Percentiles rank a stretch among this genome's conserved stretches.
These are phyloP conservation scores for Echinarachnius parma DNA, from an alignment of 53 echinoderm and acorn worm genomes.

Conservation along the genomic window DNA sequence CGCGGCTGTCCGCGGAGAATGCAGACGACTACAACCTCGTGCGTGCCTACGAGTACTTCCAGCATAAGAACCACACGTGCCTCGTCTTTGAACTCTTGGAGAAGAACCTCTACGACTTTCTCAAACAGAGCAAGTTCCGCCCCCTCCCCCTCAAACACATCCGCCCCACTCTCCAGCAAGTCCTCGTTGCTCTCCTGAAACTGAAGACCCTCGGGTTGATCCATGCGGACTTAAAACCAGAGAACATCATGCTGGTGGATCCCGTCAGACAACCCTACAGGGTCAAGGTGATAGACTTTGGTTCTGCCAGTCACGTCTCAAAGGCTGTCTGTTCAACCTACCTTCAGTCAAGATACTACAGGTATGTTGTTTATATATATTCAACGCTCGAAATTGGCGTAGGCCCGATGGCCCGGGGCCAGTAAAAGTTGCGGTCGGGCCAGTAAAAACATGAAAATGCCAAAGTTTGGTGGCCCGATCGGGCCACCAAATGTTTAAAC, in stretches of 20 bases:
- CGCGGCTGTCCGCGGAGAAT: constrained; percentile 89
- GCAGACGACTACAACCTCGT: constrained; percentile 98
- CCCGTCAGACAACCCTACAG: constrained; percentile 92
- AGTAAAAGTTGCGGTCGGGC: too few relatives aligned
- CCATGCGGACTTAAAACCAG: constrained; percentile 97
- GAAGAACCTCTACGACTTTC: constrained; percentile 96
- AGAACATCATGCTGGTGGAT: constrained; percentile 97
- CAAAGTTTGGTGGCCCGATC: too few relatives aligned
- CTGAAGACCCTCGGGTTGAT: constrained; percentile 91
- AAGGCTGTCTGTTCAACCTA: constrained; percentile 99
- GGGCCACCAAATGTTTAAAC: too few relatives aligned
- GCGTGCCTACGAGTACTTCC: constrained; percentile 98
- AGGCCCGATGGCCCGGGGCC: too few relatives aligned
- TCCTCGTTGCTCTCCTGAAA: constrained; percentile 88
- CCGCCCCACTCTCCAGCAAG: constrained; percentile 94
- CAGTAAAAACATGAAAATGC: too few relatives aligned
- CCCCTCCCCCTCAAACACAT: constrained; percentile 96
- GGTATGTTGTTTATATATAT: too few relatives aligned
- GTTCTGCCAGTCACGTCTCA: constrained; percentile 97
- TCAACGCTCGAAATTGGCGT: too few relatives aligned
- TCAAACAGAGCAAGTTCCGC: constrained; percentile 98
- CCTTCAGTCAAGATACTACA: constrained; percentile 93
- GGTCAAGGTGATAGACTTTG: constrained; percentile 98
- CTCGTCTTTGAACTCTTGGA: constrained; percentile 96
- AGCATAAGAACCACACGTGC: constrained; percentile 99